phyloP scores from a whole-genome alignment of 1,140 invertebrate species.

The Metopolophium dirhodum region DNA sequence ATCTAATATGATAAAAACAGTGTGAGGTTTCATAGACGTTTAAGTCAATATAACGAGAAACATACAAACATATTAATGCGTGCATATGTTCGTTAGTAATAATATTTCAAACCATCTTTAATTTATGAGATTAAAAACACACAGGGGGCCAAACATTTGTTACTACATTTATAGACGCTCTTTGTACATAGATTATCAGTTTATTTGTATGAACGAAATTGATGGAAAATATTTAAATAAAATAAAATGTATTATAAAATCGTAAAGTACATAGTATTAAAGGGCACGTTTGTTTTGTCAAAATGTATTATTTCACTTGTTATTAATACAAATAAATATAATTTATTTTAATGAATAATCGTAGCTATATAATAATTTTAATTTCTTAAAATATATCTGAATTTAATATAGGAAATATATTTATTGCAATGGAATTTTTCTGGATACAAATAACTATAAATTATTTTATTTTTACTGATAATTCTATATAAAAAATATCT shows the following conservation, averaged over 20 bases:
- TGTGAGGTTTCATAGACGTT: slow-evolving; percentile 20
- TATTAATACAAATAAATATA: neutral
- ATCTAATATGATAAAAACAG: slow-evolving; percentile 49
- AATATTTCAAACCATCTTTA: neutral
- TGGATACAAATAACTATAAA: neutral
- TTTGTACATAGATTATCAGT: neutral
- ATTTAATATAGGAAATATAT: neutral
- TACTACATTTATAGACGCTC: neutral
- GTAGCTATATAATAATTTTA: neutral
- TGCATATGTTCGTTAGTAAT: slow-evolving; percentile 30
- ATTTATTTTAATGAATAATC: neutral
- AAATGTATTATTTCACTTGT: neutral
- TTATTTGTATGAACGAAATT: neutral
- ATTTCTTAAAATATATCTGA: slow-evolving; percentile 14
- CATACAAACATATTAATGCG: neutral
- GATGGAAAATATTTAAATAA: neutral
- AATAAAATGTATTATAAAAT: neutral
- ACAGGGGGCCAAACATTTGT: slow-evolving; percentile 5
- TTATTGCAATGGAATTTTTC: neutral
- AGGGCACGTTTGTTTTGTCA: neutral
- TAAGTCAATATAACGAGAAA: slow-evolving; percentile 13
- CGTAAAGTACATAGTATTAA: neutral
- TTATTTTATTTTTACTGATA: neutral
- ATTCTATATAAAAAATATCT: neutral
- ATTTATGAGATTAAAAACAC: slow-evolving; percentile 14